Conservation (phyloP, 1,140 invertebrate species). For the Penaeus indicus region DNA sequence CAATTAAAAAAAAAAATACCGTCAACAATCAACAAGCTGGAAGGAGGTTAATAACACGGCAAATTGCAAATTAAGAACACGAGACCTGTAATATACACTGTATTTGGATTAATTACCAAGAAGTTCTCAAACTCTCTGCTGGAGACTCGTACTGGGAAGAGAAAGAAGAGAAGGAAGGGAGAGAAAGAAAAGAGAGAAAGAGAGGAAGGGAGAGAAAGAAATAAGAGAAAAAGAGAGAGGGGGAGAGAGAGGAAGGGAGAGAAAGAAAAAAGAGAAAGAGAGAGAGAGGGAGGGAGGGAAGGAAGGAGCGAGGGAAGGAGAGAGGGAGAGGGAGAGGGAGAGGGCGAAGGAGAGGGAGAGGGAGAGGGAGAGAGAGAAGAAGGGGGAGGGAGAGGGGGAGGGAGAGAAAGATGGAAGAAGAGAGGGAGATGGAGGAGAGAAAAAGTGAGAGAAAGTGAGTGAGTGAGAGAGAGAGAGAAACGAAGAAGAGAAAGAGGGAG, state of each 20-base stretch:
- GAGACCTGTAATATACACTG: too few species aligned
- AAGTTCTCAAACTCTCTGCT: too few species aligned
- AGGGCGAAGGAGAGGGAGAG: too few species aligned
- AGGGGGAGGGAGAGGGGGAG: not conserved
- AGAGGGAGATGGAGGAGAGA: not conserved
- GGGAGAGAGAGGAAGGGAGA: not conserved
- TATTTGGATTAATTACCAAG: too few species aligned
- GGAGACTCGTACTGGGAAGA: not conserved
- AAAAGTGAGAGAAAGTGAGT: not conserved
- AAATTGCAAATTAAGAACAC: too few species aligned
- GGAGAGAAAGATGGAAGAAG: not conserved
- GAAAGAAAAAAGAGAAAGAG: not conserved
- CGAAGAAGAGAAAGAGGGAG: not conserved
- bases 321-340: not conserved
- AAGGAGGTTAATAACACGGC: too few species aligned
- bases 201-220: too few species aligned
- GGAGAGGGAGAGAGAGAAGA: not conserved
- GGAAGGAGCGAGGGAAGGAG: not conserved
- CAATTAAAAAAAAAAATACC: too few species aligned
- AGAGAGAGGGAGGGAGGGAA: not conserved
- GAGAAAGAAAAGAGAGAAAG: too few species aligned
- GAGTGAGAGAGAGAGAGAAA: not conserved
- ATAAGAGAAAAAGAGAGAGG: too few species aligned
- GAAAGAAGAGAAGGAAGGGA: not conserved
- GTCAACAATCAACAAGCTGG: too few species aligned